These are phyloP conservation scores for Xiphophorus couchianus DNA, from an alignment of 2,113 vertebrate species.

Conservation along the genomic window DNA sequence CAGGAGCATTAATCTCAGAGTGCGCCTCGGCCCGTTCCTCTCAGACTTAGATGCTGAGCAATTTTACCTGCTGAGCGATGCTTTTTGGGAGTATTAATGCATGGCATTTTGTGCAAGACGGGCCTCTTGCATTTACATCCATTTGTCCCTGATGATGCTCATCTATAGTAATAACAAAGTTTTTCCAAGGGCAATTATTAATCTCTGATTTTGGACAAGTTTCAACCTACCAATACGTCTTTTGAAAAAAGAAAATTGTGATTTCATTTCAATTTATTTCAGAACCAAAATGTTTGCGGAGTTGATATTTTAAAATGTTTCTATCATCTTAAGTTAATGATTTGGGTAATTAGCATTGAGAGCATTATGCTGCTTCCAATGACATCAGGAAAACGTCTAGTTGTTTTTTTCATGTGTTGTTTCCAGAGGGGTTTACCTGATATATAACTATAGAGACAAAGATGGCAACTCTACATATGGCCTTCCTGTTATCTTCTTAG, in stretches of 20 bases:
- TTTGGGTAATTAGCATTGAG: neutral
- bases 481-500: neutral
- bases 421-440: neutral
- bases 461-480: neutral
- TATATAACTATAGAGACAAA: neutral
- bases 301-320: neutral
- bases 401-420: neutral
- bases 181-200: neutral
- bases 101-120: neutral
- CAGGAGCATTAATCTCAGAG: constrained; percentile 22
- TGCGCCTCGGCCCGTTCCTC: neutral
- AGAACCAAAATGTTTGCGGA: neutral
- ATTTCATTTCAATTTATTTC: neutral
- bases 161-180: neutral
- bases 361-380: neutral
- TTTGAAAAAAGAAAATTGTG: neutral
- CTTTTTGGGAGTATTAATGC: neutral
- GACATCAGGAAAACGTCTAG: neutral
- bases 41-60: neutral
- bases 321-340: neutral
- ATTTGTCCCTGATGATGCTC: neutral
- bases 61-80: neutral
- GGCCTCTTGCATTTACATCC: neutral
- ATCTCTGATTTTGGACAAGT: neutral
- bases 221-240: neutral